Evolutionary conservation across 2,113 vertebrate species (phyloP), one percentile per base, ranked within the genome.

Genomic region (Notechis scutatus): DNA sequence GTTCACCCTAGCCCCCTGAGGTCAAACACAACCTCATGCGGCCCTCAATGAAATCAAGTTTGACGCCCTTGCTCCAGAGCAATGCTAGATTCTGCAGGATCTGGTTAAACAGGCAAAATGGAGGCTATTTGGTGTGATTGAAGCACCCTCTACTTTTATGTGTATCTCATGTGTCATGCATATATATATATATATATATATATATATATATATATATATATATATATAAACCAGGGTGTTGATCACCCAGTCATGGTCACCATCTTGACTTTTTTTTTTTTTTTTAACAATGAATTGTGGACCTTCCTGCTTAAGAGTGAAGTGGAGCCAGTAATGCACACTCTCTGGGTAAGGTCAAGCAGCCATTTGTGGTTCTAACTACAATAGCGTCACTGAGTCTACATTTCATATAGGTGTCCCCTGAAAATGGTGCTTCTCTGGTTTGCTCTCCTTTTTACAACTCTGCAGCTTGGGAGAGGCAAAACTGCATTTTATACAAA

Each of bases 401-500:
- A n/a, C 5, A 74, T 74, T 74, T 34, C n/a, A 39, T 74, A 74
- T 39, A 74, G 1, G n/a, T 34, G 69, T 74, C 29, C 29, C 10
- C 56, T 34, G 29, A 87, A 61, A 61, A 92, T 50, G 2, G 7
- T 57, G 29, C 50, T 87, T 87, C 42, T 45, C 52, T 87, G 18
- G 10, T 50, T 87, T 26, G 59, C 85, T 50, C 42, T 59, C 18
- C 18, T 14, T 50, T 29, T 45, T 50, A 47, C 9, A 87, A 42
- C 42, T 61, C 2, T 47, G 85, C 42, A 61, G 24, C 55, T 50
- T 64, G 85, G 85, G 91, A 87, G 7, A 50, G 61, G 55, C 56
- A 64, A 52, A 87, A 87, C 85, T 61, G 85, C 86, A 57, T 87
- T 92, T 91, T 90, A 52, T 47, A 92, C 4, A 64, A 87, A 92